Evolutionary conservation across 2,888 invertebrate genomes (phyloP), one percentile per base, ranked within the genome.

Genomic region (Hypsopygia costalis): DNA sequence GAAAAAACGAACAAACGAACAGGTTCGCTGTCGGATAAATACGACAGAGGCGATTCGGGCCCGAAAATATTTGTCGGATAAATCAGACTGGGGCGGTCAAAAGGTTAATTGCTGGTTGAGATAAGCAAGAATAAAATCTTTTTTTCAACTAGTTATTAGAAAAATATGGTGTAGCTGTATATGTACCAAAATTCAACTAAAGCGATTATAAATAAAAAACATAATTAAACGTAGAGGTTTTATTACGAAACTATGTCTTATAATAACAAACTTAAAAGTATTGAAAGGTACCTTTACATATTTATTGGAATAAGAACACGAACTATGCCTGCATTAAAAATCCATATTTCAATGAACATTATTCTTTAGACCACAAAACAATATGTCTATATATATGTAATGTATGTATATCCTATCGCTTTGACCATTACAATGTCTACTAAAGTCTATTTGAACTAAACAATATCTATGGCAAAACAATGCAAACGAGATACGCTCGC

Each of bases 391-490:
- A 1, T 25, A n/a, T n/a, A 3, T 25, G 33, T 8, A 16, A 49
- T 47, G 43, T 51, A 44, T 51, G n/a, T n/a, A n/a, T n/a, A n/a
- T n/a, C n/a, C n/a, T 39, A 53, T 48, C 44, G 44, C 49, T 46
- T 51, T 46, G 41, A 40, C 42, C 40, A 45, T 40, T 36, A 35
- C 34, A 45, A 34, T 33, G 41, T 36, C 36, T 39, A 41, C 34
- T 49, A 39, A 52, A 38, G 36, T 45, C 44, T 45, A 47, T 63
- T 72, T 68, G 63, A 69, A 74, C 69, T 69, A 64, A 55, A 58
- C 45, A 52, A 56, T 55, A 58, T 43, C 58, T 70, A 77, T 75
- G 79, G 78, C 74, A 62, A 62, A 59, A 58, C 50, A 55, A 58
- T 52, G 53, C 40, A 51, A 62, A 51, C 58, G 61, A 76, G 76